Percentiles rank a stretch among this genome's conserved stretches.
phyloP scores from a whole-genome alignment of 1,140 invertebrate species.

The Melitaea cinxia region DNA sequence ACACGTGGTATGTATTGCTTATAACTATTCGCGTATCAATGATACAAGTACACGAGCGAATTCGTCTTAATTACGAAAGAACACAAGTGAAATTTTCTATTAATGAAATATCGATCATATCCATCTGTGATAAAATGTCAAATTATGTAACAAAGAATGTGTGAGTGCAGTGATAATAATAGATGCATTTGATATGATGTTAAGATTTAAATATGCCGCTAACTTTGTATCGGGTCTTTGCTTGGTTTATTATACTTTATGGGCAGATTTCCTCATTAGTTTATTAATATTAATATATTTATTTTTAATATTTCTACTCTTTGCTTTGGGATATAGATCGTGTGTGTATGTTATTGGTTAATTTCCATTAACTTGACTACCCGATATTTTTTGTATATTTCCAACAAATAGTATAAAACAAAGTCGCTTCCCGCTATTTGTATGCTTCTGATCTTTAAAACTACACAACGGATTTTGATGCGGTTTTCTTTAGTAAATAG shows the following conservation, averaged over 20 bases:
- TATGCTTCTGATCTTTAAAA: no score
- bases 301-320: no score
- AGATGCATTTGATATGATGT: conserved; percentile 46
- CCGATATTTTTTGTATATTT: no score
- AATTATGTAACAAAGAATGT: conserved; percentile 4
- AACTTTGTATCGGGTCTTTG: conserved; percentile 60
- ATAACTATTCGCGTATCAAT: conserved; percentile 40
- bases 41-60: conserved; percentile 21
- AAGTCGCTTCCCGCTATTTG: no score
- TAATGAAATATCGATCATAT: background rate
- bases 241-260: conserved; percentile 39
- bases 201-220: conserved; percentile 56
- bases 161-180: conserved; percentile 42
- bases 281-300: conserved; percentile 42
- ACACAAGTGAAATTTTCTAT: background rate
- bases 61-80: background rate
- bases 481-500: no score
- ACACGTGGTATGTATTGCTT: conserved; percentile 35
- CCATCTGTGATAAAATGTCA: background rate
- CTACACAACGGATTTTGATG: no score
- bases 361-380: background rate
- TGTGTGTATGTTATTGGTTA: background rate
- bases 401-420: no score
- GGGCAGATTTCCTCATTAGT: conserved; percentile 56
- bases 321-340: conserved; percentile 5